These are phyloP conservation scores for Saturnia japonica DNA, from an alignment of 2,888 invertebrate species.

Conservation along the genomic window DNA sequence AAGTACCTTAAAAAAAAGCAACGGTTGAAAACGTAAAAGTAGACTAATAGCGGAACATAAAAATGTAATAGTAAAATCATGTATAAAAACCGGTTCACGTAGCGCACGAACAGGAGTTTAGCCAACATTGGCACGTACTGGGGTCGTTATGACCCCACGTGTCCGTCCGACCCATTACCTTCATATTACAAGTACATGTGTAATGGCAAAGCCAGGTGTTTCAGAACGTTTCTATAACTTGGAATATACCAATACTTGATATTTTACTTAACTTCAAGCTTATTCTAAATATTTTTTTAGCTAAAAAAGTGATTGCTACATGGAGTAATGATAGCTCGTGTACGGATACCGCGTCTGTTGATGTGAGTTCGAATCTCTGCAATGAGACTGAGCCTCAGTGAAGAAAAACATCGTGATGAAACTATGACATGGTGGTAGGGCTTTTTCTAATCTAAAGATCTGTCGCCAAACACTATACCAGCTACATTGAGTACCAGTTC, in stretches of 20 bases:
- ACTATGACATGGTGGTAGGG: too few species aligned
- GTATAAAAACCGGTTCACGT: constrained; percentile 13
- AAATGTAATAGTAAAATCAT: constrained; percentile 12
- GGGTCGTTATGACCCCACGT: constrained; percentile 37
- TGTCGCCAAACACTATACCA: too few species aligned
- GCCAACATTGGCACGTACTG: constrained; percentile 35
- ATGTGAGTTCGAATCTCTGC: too few species aligned
- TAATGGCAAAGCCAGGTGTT: constrained; percentile 11
- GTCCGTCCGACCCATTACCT: constrained; percentile 18
- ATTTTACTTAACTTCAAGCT: background rate
- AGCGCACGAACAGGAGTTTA: constrained; percentile 12
- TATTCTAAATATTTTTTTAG: background rate
- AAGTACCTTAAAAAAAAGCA: background rate
- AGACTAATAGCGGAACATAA: constrained; percentile 6
- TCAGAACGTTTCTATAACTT: constrained; percentile 5
- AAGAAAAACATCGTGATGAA: too few species aligned
- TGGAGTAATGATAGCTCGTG: too few species aligned
- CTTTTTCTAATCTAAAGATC: too few species aligned
- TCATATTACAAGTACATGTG: background rate
- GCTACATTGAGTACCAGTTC: too few species aligned
- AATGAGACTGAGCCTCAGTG: too few species aligned
- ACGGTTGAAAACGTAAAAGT: background rate
- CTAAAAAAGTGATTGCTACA: background rate
- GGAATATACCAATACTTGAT: background rate
- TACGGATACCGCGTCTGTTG: too few species aligned